A percentile compares a stretch with the other conserved stretches of the same genome.
These are phyloP conservation scores for Dasypogon diadema DNA, from an alignment of 2,888 invertebrate species.

Conservation along the genomic window DNA sequence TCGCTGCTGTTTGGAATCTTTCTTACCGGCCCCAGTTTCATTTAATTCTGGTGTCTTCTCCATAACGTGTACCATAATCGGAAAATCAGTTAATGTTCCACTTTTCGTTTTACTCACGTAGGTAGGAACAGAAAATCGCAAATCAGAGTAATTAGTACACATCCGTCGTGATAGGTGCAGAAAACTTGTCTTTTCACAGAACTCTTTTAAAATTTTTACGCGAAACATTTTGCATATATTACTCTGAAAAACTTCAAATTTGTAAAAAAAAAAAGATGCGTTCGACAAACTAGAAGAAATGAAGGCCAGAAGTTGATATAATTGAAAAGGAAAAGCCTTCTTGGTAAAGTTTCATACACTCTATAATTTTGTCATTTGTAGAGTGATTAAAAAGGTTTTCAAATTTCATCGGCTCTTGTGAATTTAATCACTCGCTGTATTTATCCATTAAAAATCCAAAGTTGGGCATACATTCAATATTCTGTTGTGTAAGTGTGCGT, in stretches of 20 bases:
- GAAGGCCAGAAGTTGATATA: too few species aligned
- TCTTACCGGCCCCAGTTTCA: neutral
- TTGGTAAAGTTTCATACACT: neutral
- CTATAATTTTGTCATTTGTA: neutral
- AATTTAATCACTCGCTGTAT: neutral
- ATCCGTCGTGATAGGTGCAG: neutral
- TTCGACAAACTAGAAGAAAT: too few species aligned
- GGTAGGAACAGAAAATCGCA: neutral
- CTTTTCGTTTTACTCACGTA: neutral
- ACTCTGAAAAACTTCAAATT: neutral
- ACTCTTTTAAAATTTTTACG: neutral
- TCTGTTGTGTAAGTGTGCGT: too few species aligned
- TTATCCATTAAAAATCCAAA: too few species aligned
- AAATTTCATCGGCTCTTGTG: neutral
- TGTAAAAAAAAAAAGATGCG: conserved; percentile 1
- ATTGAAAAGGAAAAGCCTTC: conserved; percentile 10
- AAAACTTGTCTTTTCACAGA: neutral
- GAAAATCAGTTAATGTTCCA: conserved; percentile 9
- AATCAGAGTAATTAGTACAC: neutral
- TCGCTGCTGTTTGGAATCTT: neutral
- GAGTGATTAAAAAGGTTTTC: neutral
- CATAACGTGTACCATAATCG: conserved; percentile 2
- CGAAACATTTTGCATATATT: neutral
- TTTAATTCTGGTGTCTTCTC: neutral
- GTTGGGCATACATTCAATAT: too few species aligned